Base-by-base conservation (phyloP, 2,113 vertebrate species). In the Pyxicephalus adspersus region DNA sequence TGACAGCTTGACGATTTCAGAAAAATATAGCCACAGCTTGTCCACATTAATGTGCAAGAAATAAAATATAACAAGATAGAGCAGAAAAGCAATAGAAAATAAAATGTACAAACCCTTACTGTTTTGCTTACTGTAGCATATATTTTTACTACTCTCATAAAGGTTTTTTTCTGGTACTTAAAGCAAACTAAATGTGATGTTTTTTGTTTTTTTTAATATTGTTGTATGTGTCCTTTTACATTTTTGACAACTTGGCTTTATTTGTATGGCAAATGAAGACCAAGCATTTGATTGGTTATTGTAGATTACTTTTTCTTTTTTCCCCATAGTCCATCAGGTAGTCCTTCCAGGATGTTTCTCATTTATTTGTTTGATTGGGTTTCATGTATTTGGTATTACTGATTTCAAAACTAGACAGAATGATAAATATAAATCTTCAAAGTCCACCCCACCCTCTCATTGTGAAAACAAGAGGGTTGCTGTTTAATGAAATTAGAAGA, bases 11-110 rank as follows among this genome's bases (percentile, higher is more conserved):
- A 57, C 64, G 67, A 78, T 57, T 57, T 57, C 29, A 78, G 76
- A 78, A 77, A 78, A 64, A 67, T 66, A 29, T 66, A 77, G 76
- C 26, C 18, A 66, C 76, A 77, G 50, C 63, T 77, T 66, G 51
- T 54, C 76, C 76, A 57, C 55, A 67, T 55, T 34, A 55, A 31
- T n/a, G 55, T 67, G 60, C 25, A 77, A 20, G 5, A 63, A 20
- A 26, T 25, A n/a, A n/a, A n/a, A 16, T 74, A 76, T 6, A 17
- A 15, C 25, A 61, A 54, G 45, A 17, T 52, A 6, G 50, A 26
- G 17, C 25, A 52, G 34, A 64, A 20, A 19, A 19, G 18, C 26
- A 64, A 25, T 54, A 13, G 19, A 54, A 23, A 71, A 29, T 13
- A 25, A 16, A n/a, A n/a, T n/a, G n/a, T n/a, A n/a, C n/a, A n/a